phyloP scores from a whole-genome alignment of 2,113 vertebrate genomes.

The Morone saxatilis region DNA sequence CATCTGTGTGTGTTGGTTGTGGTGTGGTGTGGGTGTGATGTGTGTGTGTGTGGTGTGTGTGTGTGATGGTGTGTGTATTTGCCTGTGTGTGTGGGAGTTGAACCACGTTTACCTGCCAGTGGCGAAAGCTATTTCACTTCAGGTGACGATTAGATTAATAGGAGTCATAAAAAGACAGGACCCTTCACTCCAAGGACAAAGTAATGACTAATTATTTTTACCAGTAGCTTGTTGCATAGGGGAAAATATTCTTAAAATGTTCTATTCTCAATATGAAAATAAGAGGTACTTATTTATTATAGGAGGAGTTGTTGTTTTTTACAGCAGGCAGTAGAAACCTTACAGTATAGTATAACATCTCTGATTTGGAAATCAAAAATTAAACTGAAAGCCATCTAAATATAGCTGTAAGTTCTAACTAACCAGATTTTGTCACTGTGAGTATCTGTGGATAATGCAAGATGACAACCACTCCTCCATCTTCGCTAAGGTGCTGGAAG shows the following conservation, averaged over 20 bases:
- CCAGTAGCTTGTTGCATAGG: slow-evolving; percentile 30
- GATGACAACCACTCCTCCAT: too few species aligned
- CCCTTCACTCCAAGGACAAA: slow-evolving; percentile 70
- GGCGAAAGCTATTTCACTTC: slow-evolving; percentile 72
- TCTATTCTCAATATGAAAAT: slow-evolving; percentile 17
- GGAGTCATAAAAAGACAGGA: slow-evolving; percentile 62
- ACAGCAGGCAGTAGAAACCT: background rate
- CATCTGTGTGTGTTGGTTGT: slow-evolving; percentile 17
- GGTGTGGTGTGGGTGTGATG: slow-evolving; percentile 16
- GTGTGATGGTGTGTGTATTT: slow-evolving; percentile 52
- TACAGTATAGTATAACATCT: background rate
- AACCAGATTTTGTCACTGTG: slow-evolving; percentile 16
- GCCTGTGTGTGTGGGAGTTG: slow-evolving; percentile 45
- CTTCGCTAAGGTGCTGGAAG: too few species aligned
- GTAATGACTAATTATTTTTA: slow-evolving; percentile 58
- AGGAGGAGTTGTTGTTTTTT: background rate
- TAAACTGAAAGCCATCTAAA: background rate
- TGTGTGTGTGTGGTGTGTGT: slow-evolving; percentile 13
- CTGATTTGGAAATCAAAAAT: slow-evolving; percentile 13
- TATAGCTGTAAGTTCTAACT: background rate
- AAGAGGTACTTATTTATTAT: background rate
- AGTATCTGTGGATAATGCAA: background rate
- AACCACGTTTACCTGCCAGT: slow-evolving; percentile 68
- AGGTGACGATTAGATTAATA: slow-evolving; percentile 74
- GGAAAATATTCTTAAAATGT: slow-evolving; percentile 37